Evolutionary conservation across 35 echinoderm and acorn worm species (phyloP), one percentile per base, ranked within the genome.

Genomic region (Ophioderma brevispina): DNA sequence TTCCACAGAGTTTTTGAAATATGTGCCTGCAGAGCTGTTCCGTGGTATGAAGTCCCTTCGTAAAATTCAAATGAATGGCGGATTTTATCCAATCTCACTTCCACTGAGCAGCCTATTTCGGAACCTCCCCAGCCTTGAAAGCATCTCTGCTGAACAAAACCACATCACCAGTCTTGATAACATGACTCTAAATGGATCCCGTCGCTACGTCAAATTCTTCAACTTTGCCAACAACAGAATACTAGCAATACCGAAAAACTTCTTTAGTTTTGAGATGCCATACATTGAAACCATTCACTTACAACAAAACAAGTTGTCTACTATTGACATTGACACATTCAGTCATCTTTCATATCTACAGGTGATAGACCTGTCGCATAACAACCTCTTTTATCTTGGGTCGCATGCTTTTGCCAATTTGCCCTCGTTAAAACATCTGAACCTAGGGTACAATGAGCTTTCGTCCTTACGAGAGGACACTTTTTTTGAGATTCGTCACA

Each of bases 401-500:
- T 28, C 15, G 1, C 84, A 64, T 0, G 63, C 50, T 15, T 92
- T 92, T 80, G 59, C 39, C 64, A 92, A 81, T 21, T 86, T 92
- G 32, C 75, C 76, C 30, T 23, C 41, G 13, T 39, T 92, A 17
- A 13, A 80, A 1, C 38, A 78, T n/a, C 35, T 92, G 18, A 76
- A 92, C 70, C 84, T 92, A 23, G 79, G 38, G 13, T 17, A 28
- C 21, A 92, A 92, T 34, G 14, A 32, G 13, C 52, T 92, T 8
- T 14, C 30, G 0, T 18, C 32, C 17, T 18, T 92, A 19, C 40
- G 78, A 21, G 38, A 79, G 23, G 21, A 87, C 33, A 34, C 90
- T 50, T 87, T 92, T 40, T 92, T 87, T 35, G 37, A 87, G 25
- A 56, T 92, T 38, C 0, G 32, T 13, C 35, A 34, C 32, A 37